Base-by-base conservation (phyloP, 1,140 invertebrate species). In the Zaprionus davidi region DNA sequence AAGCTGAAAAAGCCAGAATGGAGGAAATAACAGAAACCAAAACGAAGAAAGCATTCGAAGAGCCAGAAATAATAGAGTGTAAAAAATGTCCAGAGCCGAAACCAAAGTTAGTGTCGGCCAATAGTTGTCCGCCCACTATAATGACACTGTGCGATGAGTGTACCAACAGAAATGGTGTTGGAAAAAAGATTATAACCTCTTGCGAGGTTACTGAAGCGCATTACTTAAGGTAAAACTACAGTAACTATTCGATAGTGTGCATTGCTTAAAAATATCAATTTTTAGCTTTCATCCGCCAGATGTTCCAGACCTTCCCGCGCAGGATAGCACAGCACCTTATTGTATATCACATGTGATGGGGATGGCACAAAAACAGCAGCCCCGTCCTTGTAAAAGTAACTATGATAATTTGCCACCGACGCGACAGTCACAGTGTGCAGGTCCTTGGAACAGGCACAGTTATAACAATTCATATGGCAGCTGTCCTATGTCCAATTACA, bases 151-250 rank as follows among this genome's bases (percentile, higher is more conserved):
- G 31, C n/a, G 36, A 17, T 5, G 51, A 69, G 11, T 78, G 64
- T 24, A 24, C 2, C 36, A 46, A 77, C 0, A 55, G n/a, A 24
- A 41, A 2, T n/a, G 57, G 7, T 26, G 12, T 46, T n/a, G 17
- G n/a, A 7, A 62, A 62, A 28, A 49, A 69, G 7, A 26, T 79
- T 1, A n/a, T 87, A 7, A 56, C 66, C 12, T 22, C 83, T 3
- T 83, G 83, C 31, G 77, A 87, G 24, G 72, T 87, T 1, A 86
- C 84, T 2, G 83, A 86, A 26, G 60, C 64, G 11, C 73, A 83
- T 17, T 86, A 44, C 31, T 24, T 86, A 17, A 71, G 77, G 68
- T 82, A 63, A 20, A 12, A 12, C 20, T n/a, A 15, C 15, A 15
- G 38, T 41, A 34, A 34, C 15, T 41, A 5, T 41, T 41, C 12